Evolutionary conservation across 2,113 vertebrate species (phyloP), one percentile per base, ranked within the genome.

Genomic region (Grammomys surdaster): DNA sequence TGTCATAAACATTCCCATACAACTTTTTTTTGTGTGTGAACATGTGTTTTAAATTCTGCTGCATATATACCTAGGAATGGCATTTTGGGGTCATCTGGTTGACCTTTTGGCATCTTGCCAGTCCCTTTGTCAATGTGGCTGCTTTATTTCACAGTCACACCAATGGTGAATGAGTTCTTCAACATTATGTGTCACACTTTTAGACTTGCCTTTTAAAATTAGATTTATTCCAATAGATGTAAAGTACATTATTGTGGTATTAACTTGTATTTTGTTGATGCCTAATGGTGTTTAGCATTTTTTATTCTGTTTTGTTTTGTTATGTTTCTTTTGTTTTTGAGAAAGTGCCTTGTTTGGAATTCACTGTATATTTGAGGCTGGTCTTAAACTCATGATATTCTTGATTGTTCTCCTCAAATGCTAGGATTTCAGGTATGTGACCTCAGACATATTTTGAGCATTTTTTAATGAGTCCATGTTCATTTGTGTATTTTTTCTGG

Each of bases 151-250:
- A 43, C 17, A 51, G 58, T 63, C 5, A 54, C 14, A 72, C 17
- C 17, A 76, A 46, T 10, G 80, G 19, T 40, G 10, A 46, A 22
- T 81, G 84, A 78, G 60, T 63, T 1, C 87, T 93, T 48, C 33
- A 56, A 69, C 72, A 88, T 75, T 58, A 33, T 90, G 31, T 51
- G 19, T 24, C 94, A 88, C 17, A 58, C 43, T 93, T 89, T 43
- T 88, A 87, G 92, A 94, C 40, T 80, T 58, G 19, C 94, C 69
- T 89, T 88, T 96, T 84, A 58, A n/a, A n/a, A 89, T 80, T 75
- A 94, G 40, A 94, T 88, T 48, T 20, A 70, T 95, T 76, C 95
- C 48, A 90, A 19, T 93, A 36, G n/a, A 10, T 78, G 24, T 82
- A 69, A 95, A 84, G 81, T 90, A 56, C 65, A 76, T 84, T n/a